Conservation (phyloP, 2,113 vertebrate genomes). For the Spheniscus mendiculus region DNA sequence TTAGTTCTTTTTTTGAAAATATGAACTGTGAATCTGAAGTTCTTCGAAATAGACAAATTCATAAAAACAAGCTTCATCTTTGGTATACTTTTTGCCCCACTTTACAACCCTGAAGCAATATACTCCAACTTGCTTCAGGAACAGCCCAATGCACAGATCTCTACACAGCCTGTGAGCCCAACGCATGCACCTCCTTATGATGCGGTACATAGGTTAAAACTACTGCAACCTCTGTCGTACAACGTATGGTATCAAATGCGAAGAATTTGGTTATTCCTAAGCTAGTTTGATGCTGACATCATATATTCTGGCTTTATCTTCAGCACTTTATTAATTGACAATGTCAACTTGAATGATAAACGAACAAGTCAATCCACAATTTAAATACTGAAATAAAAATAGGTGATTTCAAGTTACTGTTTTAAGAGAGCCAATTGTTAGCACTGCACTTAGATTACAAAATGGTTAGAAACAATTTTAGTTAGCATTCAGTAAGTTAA, state of each 20-base stretch:
- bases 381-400: not conserved
- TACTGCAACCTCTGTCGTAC: fast-evolving
- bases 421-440: not conserved
- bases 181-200: fast-evolving
- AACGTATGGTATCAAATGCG: fast-evolving
- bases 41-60: not conserved
- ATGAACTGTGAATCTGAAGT: not conserved
- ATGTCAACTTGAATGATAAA: not conserved
- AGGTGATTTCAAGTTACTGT: not conserved
- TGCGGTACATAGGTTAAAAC: fast-evolving
- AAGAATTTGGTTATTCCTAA: not conserved
- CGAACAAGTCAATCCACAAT: not conserved
- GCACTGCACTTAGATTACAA: not conserved
- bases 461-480: not conserved
- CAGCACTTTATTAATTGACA: not conserved
- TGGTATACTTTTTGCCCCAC: not conserved
- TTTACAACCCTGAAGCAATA: not conserved
- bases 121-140: not conserved
- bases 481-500: not conserved
- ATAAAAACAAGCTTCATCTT: not conserved
- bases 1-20: not conserved
- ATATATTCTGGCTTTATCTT: not conserved
- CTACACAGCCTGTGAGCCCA: not conserved
- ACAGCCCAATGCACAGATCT: fast-evolving
- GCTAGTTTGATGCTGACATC: not conserved